phyloP scores from a whole-genome alignment of 2,797 vertebrate species.

The Acridotheres tristis region DNA sequence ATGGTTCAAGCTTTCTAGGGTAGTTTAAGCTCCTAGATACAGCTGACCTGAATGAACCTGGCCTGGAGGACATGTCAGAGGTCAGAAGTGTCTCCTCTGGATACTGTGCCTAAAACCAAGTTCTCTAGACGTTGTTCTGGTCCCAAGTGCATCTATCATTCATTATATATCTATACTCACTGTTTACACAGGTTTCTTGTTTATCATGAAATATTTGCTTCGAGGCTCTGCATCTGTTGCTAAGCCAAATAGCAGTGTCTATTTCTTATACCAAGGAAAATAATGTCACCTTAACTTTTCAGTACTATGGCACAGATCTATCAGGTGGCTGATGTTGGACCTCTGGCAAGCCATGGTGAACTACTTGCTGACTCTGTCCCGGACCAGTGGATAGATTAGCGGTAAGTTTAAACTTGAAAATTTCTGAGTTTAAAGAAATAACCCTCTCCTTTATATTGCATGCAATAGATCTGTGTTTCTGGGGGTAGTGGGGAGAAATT shows the following conservation, averaged over 20 bases:
- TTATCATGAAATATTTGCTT: slow-evolving; percentile 58
- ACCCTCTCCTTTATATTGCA: background rate
- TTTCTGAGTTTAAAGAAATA: background rate
- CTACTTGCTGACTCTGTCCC: background rate
- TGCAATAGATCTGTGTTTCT: background rate
- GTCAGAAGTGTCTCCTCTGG: background rate
- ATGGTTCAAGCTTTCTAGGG: background rate
- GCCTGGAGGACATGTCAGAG: background rate
- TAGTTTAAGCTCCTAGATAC: background rate
- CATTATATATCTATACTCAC: slow-evolving; percentile 30
- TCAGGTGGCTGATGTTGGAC: background rate
- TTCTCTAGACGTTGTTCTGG: background rate
- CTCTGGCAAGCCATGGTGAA: rapidly evolving
- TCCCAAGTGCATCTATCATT: slow-evolving; percentile 3
- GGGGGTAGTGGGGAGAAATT: background rate
- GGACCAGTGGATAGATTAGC: background rate
- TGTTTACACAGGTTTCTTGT: slow-evolving; percentile 50
- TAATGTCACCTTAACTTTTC: background rate
- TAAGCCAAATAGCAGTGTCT: background rate
- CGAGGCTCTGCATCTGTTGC: slow-evolving; percentile 21
- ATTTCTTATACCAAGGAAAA: background rate
- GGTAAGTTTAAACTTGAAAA: background rate
- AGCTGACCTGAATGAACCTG: background rate
- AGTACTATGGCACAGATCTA: background rate
- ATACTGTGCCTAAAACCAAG: background rate